phyloP scores from a whole-genome alignment of 2,113 vertebrate genomes.

The Petrocephalus zakoni region DNA sequence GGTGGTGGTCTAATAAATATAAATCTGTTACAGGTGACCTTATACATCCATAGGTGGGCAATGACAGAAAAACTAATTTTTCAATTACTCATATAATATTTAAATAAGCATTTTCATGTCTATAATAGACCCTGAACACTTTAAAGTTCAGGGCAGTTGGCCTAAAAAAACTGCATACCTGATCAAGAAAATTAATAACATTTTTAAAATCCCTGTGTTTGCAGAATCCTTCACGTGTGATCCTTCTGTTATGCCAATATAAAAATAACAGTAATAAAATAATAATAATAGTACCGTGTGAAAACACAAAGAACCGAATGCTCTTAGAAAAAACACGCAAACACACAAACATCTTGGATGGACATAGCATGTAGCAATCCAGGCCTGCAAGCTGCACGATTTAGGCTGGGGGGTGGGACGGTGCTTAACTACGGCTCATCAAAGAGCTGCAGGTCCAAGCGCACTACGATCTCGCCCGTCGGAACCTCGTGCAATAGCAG shows the following conservation, averaged over 20 bases:
- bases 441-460: slow-evolving; percentile 91
- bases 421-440: slow-evolving; percentile 73
- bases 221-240: background rate
- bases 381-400: slow-evolving; percentile 14
- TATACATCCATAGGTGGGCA: background rate
- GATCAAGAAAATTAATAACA: background rate
- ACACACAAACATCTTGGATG: slow-evolving; percentile 12
- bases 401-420: background rate
- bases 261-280: background rate
- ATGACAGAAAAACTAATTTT: background rate
- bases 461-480: slow-evolving; percentile 93
- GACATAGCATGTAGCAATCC: background rate
- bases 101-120: background rate
- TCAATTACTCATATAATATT: background rate
- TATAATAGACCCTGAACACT: background rate
- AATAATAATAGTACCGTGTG: background rate
- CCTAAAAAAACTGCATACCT: background rate
- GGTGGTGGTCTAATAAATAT: background rate
- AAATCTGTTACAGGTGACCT: background rate
- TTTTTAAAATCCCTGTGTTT: background rate
- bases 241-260: background rate
- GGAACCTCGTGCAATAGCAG: slow-evolving; percentile 95
- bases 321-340: background rate
- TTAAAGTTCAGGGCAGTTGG: background rate
- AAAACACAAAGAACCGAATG: background rate